These are phyloP conservation scores for Miichthys miiuy DNA, from an alignment of 2,797 vertebrate species.

Conservation along the genomic window DNA sequence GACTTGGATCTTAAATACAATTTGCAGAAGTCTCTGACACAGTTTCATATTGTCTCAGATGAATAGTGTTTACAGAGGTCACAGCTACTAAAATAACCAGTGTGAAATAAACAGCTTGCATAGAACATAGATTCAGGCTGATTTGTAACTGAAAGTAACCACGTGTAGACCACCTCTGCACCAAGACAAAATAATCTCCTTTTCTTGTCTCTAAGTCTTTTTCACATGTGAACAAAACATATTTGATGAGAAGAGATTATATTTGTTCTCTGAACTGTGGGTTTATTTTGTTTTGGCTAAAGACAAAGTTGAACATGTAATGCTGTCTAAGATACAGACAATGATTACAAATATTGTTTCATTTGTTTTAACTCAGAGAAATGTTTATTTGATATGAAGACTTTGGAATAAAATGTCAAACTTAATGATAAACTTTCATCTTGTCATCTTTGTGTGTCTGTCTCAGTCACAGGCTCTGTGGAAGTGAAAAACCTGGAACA, in stretches of 20 bases:
- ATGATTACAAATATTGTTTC: too few species aligned
- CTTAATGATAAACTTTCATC: neutral
- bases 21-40: neutral
- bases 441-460: neutral
- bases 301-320: too few species aligned
- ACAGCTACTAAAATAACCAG: neutral
- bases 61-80: neutral
- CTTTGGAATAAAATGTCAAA: too few species aligned
- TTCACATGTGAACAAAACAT: neutral
- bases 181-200: neutral
- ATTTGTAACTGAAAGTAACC: neutral
- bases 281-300: too few species aligned
- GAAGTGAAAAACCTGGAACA: neutral
- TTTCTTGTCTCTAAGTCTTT: neutral
- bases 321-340: too few species aligned
- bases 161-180: neutral
- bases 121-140: neutral
- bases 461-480: neutral
- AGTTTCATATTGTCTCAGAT: neutral
- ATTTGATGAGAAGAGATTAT: too few species aligned
- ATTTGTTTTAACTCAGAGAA: too few species aligned
- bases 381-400: too few species aligned
- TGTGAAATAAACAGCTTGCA: neutral
- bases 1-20: too few species aligned
- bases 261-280: too few species aligned